Percentiles rank a stretch among this genome's conserved stretches.
These are phyloP conservation scores for Cetoscarus ocellatus DNA, from an alignment of 2,797 vertebrate species.

Conservation along the genomic window DNA sequence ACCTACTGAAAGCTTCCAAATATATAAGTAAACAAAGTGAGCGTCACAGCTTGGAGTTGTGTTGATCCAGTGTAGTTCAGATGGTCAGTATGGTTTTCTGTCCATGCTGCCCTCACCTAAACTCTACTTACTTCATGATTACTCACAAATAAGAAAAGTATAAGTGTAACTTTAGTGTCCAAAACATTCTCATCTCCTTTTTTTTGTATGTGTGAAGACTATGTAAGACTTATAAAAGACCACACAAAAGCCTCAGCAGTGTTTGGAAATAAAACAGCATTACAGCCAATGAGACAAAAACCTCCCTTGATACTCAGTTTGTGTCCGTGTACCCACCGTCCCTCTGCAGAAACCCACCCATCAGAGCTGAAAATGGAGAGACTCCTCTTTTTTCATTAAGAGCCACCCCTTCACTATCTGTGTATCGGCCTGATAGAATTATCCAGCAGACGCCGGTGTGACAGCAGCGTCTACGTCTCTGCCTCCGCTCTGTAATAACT, in stretches of 20 bases:
- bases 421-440: constrained; percentile 37
- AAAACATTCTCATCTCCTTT: constrained; percentile 15
- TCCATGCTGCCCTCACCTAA: too few species aligned
- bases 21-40: too few species aligned
- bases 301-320: constrained; percentile 56
- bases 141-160: constrained; percentile 8
- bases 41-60: too few species aligned
- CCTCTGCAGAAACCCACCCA: constrained; percentile 58
- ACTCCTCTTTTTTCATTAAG: constrained; percentile 54
- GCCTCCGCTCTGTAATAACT: constrained; percentile 42
- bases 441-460: constrained; percentile 31
- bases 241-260: constrained; percentile 29
- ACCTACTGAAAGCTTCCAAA: too few species aligned
- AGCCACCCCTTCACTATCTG: constrained; percentile 20
- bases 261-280: constrained; percentile 32
- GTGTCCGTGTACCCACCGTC: constrained; percentile 48
- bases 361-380: constrained; percentile 62
- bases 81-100: too few species aligned
- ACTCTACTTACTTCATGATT: constrained; percentile 10
- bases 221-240: constrained; percentile 25
- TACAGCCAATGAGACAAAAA: constrained; percentile 48
- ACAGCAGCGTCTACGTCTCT: constrained; percentile 37
- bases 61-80: too few species aligned
- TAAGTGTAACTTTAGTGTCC: constrained; percentile 10
- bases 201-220: constrained; percentile 10